Evolutionary conservation across 2,888 invertebrate genomes (phyloP), one percentile per base, ranked within the genome.

Genomic region (Diaphora mendica): DNA sequence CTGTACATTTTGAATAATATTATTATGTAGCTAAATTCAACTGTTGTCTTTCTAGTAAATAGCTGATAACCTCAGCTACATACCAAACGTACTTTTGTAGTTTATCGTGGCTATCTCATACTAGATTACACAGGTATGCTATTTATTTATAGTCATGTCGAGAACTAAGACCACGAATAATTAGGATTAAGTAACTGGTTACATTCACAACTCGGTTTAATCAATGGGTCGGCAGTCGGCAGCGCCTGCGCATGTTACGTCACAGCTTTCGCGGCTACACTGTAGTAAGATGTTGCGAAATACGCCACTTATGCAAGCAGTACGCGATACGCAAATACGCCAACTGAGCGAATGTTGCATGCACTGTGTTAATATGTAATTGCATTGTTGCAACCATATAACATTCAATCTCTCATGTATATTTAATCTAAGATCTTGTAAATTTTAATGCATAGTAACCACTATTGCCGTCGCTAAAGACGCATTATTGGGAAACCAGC

Each of bases 191-290:
- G 90, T 92, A 92, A 93, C 90, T 85, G 85, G 90, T 91, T 92
- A 92, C 93, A 93, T 93, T 93, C 91, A 93, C 90, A 84, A 86
- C 79, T 82, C 77, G 74, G 87, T 90, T 91, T 94, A 94, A 95
- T 95, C 93, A 95, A 95, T 95, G 95, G 93, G 85, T 72, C 68
- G 74, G n/a, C 74, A 70, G 39, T 77, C 77, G 77, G 87, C 82
- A 84, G 91, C 86, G 89, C 86, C 80, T 70, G 90, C 82, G 85
- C 85, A 78, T 70, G 82, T 95, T 95, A 91, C 95, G 91, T 95
- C 94, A 95, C 86, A 86, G 90, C 94, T 95, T 95, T 95, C 94
- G 91, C 91, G 90, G 84, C 87, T 88, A 87, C 90, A 85, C 88
- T 89, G 91, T 92, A 89, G 87, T 87, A 84, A 86, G 82, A 82